These are phyloP conservation scores for Cyclina sinensis DNA, from an alignment of 1,140 invertebrate species.

Conservation along the genomic window DNA sequence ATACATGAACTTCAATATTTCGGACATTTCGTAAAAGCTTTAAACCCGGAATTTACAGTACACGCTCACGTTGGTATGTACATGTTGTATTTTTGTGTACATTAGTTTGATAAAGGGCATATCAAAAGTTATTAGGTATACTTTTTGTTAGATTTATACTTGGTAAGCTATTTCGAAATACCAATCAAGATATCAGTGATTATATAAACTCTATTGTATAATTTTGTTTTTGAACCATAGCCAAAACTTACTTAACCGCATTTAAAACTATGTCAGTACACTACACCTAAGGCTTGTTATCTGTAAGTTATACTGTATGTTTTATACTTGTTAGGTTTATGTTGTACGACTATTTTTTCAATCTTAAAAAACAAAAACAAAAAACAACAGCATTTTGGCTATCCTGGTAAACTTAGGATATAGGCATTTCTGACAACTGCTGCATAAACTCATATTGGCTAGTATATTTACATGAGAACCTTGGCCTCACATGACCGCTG, in stretches of 20 bases:
- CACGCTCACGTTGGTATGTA: background rate
- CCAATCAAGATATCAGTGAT: too few relatives aligned
- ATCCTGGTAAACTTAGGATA: too few relatives aligned
- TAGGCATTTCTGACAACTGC: too few relatives aligned
- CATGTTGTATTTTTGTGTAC: background rate
- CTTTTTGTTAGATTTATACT: too few relatives aligned
- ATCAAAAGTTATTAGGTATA: too few relatives aligned
- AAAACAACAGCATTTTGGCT: too few relatives aligned
- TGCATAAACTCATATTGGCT: background rate
- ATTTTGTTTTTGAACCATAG: background rate
- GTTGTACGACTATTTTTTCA: too few relatives aligned
- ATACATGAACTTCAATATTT: background rate
- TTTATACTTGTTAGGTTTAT: background rate
- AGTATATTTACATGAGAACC: background rate
- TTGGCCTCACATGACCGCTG: slow-evolving; percentile 64
- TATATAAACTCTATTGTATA: background rate
- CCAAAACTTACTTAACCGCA: slow-evolving; percentile 37
- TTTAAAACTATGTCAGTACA: slow-evolving; percentile 5
- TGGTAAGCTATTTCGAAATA: too few relatives aligned
- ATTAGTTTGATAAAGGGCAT: too few relatives aligned
- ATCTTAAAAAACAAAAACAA: too few relatives aligned
- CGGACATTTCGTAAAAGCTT: background rate
- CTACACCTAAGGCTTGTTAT: slow-evolving; percentile 19
- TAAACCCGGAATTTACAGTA: background rate
- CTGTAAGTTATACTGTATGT: background rate